phyloP scores from a whole-genome alignment of 2,888 invertebrate genomes.

The Zaprionus bogoriensis region DNA sequence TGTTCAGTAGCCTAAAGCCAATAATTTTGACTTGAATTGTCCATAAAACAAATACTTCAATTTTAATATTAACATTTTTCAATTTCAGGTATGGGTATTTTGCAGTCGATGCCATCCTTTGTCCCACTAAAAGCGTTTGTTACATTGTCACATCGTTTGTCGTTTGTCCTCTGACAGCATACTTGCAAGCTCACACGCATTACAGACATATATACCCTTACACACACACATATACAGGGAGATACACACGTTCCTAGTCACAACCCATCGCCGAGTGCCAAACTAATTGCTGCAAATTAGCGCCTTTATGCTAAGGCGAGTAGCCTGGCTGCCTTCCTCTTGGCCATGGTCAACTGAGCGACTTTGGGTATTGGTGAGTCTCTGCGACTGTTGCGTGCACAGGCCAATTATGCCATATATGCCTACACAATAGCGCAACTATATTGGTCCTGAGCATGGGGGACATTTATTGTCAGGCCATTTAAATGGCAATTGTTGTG shows the following conservation, averaged over 20 bases:
- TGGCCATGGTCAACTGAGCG: slow-evolving; percentile 34
- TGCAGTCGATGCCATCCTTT: background rate
- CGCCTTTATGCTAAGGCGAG: slow-evolving; percentile 65
- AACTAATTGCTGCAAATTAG: slow-evolving; percentile 75
- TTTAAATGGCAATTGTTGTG: slow-evolving; percentile 7
- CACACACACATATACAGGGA: background rate
- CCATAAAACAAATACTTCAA: too few relatives aligned
- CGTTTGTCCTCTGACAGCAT: slow-evolving; percentile 10
- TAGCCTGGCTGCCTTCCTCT: background rate
- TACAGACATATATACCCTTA: too few relatives aligned
- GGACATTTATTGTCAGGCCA: slow-evolving; percentile 13
- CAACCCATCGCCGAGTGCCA: slow-evolving; percentile 25
- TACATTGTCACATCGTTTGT: slow-evolving; percentile 36
- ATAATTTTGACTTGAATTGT: too few relatives aligned
- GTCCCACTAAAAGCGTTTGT: background rate
- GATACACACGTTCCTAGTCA: background rate
- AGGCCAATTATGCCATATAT: slow-evolving; percentile 41
- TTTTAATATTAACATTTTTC: background rate
- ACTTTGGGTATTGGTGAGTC: background rate
- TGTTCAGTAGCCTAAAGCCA: too few relatives aligned
- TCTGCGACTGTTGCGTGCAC: slow-evolving; percentile 61
- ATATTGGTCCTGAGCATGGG: slow-evolving; percentile 24
- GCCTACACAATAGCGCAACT: slow-evolving; percentile 31
- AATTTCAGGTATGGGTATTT: background rate
- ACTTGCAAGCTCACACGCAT: too few relatives aligned